These are phyloP conservation scores for Oryzias curvinotus DNA, from an alignment of 2,113 vertebrate species.

Conservation along the genomic window DNA sequence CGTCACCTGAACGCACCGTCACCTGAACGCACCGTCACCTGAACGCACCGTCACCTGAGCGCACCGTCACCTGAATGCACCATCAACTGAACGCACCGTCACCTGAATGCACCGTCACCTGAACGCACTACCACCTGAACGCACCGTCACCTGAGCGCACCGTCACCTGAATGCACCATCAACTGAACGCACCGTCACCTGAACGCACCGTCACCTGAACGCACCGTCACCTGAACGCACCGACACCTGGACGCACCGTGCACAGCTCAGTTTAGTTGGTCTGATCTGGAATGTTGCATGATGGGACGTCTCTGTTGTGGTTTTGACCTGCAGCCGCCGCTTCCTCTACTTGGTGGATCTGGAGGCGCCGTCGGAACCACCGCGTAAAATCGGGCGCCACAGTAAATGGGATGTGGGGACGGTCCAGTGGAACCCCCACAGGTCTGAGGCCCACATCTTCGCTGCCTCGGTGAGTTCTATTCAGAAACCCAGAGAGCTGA, in stretches of 20 bases:
- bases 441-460: conserved; percentile 85
- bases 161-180: no score
- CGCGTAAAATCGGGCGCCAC: conserved; percentile 91
- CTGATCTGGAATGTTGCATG: not conserved
- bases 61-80: no score
- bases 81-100: no score
- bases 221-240: not conserved
- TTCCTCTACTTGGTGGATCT: conserved; percentile 95
- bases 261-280: not conserved
- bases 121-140: conserved; percentile 1
- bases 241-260: no score
- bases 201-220: not conserved
- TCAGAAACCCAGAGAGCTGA: no score
- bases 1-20: no score
- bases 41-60: not conserved
- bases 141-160: not conserved
- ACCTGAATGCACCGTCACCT: not conserved
- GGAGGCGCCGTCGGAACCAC: conserved; percentile 85
- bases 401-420: conserved; percentile 99
- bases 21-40: no score
- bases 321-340: conserved; percentile 78
- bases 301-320: not conserved
- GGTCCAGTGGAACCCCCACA: conserved; percentile 97
- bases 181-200: no score
- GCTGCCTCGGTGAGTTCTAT: conserved; percentile 86